Evolutionary conservation across 2,888 invertebrate species (phyloP).

Genomic region (Eilema caniola): DNA sequence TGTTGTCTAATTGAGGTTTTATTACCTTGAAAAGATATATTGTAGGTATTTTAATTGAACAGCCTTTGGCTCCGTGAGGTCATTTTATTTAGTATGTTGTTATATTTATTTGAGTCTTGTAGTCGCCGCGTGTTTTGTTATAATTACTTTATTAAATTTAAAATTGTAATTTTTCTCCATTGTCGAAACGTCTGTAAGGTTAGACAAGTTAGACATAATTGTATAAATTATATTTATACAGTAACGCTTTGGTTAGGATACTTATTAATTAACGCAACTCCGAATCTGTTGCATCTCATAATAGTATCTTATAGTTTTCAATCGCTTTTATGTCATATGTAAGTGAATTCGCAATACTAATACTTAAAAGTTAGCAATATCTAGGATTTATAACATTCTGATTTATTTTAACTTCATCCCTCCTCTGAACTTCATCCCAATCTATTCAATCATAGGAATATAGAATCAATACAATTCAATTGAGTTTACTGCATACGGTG

Average conservation of each 20-base stretch:
- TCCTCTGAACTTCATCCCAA: too few relatives aligned
- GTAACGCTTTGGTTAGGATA: background rate
- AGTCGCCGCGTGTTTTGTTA: background rate
- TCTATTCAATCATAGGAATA: too few relatives aligned
- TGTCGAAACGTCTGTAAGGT: background rate
- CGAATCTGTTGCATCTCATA: too few relatives aligned
- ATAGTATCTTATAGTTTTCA: too few relatives aligned
- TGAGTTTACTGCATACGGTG: too few relatives aligned
- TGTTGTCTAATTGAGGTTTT: background rate
- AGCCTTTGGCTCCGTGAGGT: background rate
- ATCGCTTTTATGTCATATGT: too few relatives aligned
- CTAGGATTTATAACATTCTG: too few relatives aligned
- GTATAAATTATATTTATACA: background rate
- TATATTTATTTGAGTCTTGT: conserved; percentile 21
- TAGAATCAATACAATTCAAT: too few relatives aligned
- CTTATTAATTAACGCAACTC: background rate
- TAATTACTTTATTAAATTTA: conserved; percentile 4
- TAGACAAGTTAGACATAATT: too few relatives aligned
- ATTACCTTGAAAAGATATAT: background rate
- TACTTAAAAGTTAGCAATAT: too few relatives aligned
- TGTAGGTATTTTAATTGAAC: background rate
- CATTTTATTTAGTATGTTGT: background rate
- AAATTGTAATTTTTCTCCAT: background rate
- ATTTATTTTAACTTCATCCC: too few relatives aligned
- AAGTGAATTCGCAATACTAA: too few relatives aligned